Evolutionary conservation across 2,888 invertebrate species (phyloP).

Genomic region (Pseudolycoriella hygida): DNA sequence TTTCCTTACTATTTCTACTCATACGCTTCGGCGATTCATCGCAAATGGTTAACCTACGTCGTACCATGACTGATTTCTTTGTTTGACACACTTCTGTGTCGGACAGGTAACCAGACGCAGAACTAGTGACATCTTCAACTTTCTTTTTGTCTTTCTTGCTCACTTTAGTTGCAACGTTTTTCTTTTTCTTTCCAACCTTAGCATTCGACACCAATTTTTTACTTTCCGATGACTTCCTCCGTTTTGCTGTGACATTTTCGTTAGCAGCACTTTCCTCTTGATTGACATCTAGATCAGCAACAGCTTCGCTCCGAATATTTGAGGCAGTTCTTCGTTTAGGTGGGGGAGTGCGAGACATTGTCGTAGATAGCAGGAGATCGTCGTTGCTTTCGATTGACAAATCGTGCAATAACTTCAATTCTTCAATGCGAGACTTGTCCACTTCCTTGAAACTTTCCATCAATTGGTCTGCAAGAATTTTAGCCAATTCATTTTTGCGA

Average conservation of each 20-base stretch:
- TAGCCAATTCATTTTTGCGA: constrained; percentile 28
- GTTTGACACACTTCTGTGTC: too few species aligned
- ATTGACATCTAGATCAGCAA: background rate
- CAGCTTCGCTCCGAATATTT: constrained; percentile 6
- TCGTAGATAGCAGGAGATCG: constrained; percentile 24
- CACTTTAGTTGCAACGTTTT: background rate
- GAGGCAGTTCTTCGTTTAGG: constrained; percentile 21
- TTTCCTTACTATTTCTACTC: background rate
- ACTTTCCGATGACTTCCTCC: constrained; percentile 1
- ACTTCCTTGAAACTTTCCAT: constrained; percentile 28
- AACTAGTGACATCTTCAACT: too few species aligned
- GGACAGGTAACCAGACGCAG: too few species aligned
- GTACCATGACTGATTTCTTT: background rate
- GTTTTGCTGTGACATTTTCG: background rate
- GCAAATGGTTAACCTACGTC: background rate
- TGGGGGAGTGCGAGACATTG: constrained; percentile 26
- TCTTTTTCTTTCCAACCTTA: background rate
- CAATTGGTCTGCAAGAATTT: constrained; percentile 28
- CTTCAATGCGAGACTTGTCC: constrained; percentile 26
- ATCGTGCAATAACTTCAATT: constrained; percentile 26
- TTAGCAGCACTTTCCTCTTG: background rate
- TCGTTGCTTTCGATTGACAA: constrained; percentile 28
- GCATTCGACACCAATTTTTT: background rate
- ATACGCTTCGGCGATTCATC: background rate
- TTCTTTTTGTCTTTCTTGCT: background rate